Evolutionary conservation across 1,140 invertebrate species (phyloP).

Genomic region (Drosophila parabipectinata): DNA sequence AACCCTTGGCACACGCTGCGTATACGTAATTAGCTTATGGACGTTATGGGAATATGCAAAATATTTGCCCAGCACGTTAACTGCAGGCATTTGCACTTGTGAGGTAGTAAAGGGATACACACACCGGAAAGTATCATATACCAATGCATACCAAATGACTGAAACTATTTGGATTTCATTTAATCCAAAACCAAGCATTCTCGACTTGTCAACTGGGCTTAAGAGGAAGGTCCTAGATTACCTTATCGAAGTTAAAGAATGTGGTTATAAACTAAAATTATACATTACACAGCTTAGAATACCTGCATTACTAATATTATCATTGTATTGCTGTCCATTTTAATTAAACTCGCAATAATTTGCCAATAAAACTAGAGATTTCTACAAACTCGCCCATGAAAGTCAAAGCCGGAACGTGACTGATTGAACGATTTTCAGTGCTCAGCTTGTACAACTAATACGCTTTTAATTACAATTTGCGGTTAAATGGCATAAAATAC

Average conservation of each 20-base stretch:
- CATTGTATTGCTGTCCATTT: too few relatives aligned
- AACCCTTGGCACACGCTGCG: constrained; percentile 51
- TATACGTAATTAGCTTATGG: constrained; percentile 57
- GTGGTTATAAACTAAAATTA: too few relatives aligned
- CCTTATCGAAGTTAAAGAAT: too few relatives aligned
- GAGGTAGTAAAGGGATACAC: constrained; percentile 21
- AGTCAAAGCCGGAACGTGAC: constrained; percentile 31
- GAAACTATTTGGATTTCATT: constrained; percentile 37
- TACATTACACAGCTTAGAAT: too few relatives aligned
- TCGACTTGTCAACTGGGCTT: neutral
- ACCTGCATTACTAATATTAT: too few relatives aligned
- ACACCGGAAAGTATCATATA: constrained; percentile 20
- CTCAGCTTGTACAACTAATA: constrained; percentile 44
- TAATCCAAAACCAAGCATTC: constrained; percentile 9
- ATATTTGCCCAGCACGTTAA: constrained; percentile 40
- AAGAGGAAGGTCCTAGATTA: neutral
- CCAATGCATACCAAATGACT: constrained; percentile 29
- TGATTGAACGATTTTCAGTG: constrained; percentile 28
- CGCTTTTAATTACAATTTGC: constrained; percentile 63
- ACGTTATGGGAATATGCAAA: constrained; percentile 52
- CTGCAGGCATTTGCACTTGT: constrained; percentile 59
- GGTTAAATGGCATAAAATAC: constrained; percentile 50
- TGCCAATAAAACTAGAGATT: neutral
- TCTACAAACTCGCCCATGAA: neutral
- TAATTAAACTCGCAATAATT: neutral